A percentile compares a stretch with the other conserved stretches of the same genome.
These are phyloP conservation scores for Antennarius maculatus DNA, from an alignment of 2,797 vertebrate species.

Conservation along the genomic window DNA sequence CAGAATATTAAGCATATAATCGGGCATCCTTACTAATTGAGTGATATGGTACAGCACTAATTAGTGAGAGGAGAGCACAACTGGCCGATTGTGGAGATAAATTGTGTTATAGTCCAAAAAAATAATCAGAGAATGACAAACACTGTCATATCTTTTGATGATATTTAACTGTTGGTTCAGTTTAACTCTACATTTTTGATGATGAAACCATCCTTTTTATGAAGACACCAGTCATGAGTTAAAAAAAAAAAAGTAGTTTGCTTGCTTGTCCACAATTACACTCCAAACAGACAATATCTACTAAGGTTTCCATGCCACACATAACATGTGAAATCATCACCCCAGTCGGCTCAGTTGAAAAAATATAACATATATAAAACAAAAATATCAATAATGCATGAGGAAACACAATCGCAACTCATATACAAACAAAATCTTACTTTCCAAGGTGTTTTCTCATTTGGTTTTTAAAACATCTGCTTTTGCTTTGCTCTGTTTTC, in stretches of 20 bases:
- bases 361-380: too few species aligned
- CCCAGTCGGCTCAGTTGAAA: too few species aligned
- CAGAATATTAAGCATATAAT: conserved; percentile 91
- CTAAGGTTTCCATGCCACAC: too few species aligned
- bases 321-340: too few species aligned
- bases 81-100: conserved; percentile 74
- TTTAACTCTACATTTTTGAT: neutral
- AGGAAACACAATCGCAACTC: too few species aligned
- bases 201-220: neutral
- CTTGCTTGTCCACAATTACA: neutral
- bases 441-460: too few species aligned
- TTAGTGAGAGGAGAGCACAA: conserved; percentile 81
- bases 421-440: too few species aligned
- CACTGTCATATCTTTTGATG: neutral
- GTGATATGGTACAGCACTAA: conserved; percentile 85
- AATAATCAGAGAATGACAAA: conserved; percentile 14
- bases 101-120: conserved; percentile 10
- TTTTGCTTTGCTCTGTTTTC: too few species aligned
- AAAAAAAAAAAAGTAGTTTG: neutral
- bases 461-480: too few species aligned
- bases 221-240: neutral
- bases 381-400: too few species aligned
- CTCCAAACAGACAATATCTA: too few species aligned
- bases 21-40: conserved; percentile 86
- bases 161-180: neutral